phyloP scores from a whole-genome alignment of 2,888 invertebrate genomes.

The Drosophila setosimentum region DNA sequence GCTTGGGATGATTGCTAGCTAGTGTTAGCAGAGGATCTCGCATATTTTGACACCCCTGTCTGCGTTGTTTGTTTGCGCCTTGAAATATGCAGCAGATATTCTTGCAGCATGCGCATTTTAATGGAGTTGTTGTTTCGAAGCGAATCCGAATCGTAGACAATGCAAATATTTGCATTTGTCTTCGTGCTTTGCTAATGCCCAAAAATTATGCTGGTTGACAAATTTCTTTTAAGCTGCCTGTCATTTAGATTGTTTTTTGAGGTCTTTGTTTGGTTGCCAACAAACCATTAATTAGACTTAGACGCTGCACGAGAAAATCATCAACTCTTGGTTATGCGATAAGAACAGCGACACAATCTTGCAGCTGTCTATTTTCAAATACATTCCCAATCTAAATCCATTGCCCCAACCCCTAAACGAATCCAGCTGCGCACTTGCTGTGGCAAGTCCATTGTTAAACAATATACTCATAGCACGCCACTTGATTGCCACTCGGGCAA shows the following conservation, averaged over 20 bases:
- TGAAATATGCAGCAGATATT: constrained; percentile 68
- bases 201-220: constrained; percentile 83
- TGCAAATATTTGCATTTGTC: constrained; percentile 73
- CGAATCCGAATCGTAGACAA: constrained; percentile 47
- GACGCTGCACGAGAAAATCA: constrained; percentile 16
- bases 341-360: constrained; percentile 9
- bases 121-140: constrained; percentile 66
- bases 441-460: constrained; percentile 40
- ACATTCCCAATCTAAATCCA: background rate
- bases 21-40: constrained; percentile 19
- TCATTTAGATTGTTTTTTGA: constrained; percentile 22
- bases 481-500: constrained; percentile 60
- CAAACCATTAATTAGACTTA: constrained; percentile 74
- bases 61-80: constrained; percentile 36
- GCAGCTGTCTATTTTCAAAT: constrained; percentile 55
- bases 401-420: constrained; percentile 5
- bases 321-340: constrained; percentile 22
- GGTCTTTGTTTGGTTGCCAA: constrained; percentile 49
- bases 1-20: constrained; percentile 7
- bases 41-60: constrained; percentile 82
- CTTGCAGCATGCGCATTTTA: constrained; percentile 47
- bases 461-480: constrained; percentile 5
- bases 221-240: constrained; percentile 50
- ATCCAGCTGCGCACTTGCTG: constrained; percentile 44
- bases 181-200: constrained; percentile 68